Percentiles rank a stretch among this genome's conserved stretches.
Evolutionary conservation across 2,113 vertebrate species (phyloP).

Genomic region (Chaetodon auriga): DNA sequence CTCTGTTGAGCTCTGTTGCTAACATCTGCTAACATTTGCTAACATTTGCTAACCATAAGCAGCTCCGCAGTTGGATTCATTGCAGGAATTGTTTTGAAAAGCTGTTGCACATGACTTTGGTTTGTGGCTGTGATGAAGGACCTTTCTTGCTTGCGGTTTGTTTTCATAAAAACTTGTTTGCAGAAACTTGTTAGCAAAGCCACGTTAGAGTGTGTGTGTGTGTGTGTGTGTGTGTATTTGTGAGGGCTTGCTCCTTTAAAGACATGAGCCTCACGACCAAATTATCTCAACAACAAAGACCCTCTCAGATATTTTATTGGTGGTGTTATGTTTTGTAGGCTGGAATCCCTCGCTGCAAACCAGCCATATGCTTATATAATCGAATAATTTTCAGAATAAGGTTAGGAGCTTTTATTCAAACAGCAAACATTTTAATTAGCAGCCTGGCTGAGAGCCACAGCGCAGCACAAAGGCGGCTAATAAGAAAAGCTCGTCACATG

Average conservation of each 20-base stretch:
- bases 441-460: neutral
- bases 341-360: neutral
- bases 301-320: constrained; percentile 5
- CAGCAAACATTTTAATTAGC: constrained; percentile 58
- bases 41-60: no score
- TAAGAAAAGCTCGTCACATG: constrained; percentile 25
- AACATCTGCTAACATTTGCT: no score
- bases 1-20: no score
- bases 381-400: neutral
- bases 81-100: neutral
- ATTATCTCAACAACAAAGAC: neutral
- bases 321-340: neutral
- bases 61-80: no score
- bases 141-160: neutral
- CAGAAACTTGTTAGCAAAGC: neutral
- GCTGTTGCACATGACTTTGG: neutral
- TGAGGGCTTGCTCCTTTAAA: neutral
- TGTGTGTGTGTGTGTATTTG: neutral
- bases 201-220: neutral
- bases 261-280: neutral
- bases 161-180: neutral
- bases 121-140: neutral
- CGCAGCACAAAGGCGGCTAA: neutral
- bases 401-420: constrained; percentile 15
- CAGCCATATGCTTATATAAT: constrained; percentile 11